These are phyloP conservation scores for Mionectes macconnelli DNA, from an alignment of 2,113 vertebrate species.

Conservation along the genomic window DNA sequence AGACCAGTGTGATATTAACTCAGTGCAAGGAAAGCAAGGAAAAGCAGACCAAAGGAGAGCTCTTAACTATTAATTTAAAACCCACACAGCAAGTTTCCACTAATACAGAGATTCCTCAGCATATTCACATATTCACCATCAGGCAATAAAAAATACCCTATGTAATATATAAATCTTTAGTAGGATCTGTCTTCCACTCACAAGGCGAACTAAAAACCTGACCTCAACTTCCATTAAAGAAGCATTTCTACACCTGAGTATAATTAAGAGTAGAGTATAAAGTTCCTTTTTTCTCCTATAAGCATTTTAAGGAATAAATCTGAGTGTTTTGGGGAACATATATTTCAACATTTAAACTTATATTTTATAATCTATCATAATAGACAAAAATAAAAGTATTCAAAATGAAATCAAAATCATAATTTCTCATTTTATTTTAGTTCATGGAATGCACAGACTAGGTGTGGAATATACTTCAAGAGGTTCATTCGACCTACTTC, in stretches of 20 bases:
- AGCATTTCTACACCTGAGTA: neutral
- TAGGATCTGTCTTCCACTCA: neutral
- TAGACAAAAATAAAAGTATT: neutral
- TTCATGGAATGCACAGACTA: neutral
- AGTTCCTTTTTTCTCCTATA: neutral
- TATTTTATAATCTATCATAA: neutral
- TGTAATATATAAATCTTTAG: neutral
- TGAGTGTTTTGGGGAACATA: neutral
- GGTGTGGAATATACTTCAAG: neutral
- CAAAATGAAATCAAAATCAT: neutral
- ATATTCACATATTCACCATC: neutral
- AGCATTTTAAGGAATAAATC: neutral
- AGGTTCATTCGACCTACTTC: neutral
- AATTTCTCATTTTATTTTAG: neutral
- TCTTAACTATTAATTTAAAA: neutral
- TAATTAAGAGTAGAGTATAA: neutral
- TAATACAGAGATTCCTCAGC: neutral
- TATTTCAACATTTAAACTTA: neutral
- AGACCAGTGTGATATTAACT: neutral
- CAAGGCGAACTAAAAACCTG: neutral
- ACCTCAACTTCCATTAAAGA: conserved; percentile 18
- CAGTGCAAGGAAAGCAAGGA: neutral
- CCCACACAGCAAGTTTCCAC: conserved; percentile 9
- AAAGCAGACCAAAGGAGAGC: neutral
- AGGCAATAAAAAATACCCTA: neutral